Conservation (phyloP, 30 jellyfish, hydroid and myxozoan species). For the Hydractinia symbiolongicarpus region DNA sequence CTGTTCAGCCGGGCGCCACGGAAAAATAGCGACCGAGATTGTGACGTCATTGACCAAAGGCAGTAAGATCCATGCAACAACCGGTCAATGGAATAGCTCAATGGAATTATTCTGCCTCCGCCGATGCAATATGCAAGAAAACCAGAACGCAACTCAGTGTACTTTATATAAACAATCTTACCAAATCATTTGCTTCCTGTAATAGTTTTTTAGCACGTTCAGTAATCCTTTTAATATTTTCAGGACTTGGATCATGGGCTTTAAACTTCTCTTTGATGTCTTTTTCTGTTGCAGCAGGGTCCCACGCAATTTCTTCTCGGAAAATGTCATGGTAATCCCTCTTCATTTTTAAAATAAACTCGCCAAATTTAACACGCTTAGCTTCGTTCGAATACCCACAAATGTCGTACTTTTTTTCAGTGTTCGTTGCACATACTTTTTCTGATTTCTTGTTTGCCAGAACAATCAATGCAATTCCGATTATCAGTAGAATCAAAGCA, state of each 20-base stretch:
- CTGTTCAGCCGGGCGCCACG: too few relatives aligned
- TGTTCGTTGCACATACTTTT: conserved; percentile 9
- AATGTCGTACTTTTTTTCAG: conserved; percentile 18
- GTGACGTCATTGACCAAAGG: too few relatives aligned
- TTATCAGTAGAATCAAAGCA: conserved; percentile 52
- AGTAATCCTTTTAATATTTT: conserved; percentile 57
- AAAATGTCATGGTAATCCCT: conserved; percentile 37
- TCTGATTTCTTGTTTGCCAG: conserved; percentile 36
- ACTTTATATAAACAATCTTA: background rate
- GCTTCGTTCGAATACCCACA: conserved; percentile 76
- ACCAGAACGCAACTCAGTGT: too few relatives aligned
- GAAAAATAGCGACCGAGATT: too few relatives aligned
- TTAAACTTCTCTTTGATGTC: conserved; percentile 42
- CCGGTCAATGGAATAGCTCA: too few relatives aligned
- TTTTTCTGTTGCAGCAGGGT: conserved; percentile 46
- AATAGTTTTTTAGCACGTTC: conserved; percentile 57
- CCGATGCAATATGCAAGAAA: too few relatives aligned
- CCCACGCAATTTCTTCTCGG: conserved; percentile 86
- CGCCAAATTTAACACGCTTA: conserved; percentile 56
- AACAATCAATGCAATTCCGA: conserved; percentile 68
- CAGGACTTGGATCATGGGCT: conserved; percentile 84
- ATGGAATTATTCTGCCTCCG: too few relatives aligned
- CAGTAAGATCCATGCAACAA: too few relatives aligned
- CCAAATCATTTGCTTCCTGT: conserved; percentile 57
- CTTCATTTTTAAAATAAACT: conserved; percentile 54